Evolutionary conservation across 2,113 vertebrate species (phyloP).

Genomic region (Vidua macroura): DNA sequence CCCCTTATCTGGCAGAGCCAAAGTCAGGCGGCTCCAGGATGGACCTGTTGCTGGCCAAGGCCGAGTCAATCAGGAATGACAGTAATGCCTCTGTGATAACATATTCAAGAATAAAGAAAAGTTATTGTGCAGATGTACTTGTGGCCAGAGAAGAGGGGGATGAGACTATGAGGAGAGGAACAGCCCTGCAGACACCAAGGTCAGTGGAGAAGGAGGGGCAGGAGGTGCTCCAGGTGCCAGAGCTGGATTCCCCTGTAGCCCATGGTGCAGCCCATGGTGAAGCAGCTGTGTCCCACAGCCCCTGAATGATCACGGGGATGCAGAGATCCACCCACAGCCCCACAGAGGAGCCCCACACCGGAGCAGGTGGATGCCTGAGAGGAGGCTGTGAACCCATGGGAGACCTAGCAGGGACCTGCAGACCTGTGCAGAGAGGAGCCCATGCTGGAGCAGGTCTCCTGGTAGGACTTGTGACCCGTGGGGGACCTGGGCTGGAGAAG

Average conservation of each 20-base stretch:
- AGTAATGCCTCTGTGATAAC: neutral
- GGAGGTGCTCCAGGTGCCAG: neutral
- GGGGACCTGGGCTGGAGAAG: neutral
- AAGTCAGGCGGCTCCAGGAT: rapidly evolving
- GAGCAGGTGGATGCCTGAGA: neutral
- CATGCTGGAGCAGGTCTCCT: neutral
- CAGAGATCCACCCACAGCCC: neutral
- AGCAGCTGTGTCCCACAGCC: neutral
- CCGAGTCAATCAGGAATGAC: rapidly evolving
- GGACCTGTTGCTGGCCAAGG: rapidly evolving
- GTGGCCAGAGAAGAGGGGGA: rapidly evolving
- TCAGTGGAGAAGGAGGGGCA: neutral
- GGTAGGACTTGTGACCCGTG: neutral
- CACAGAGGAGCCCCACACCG: rapidly evolving
- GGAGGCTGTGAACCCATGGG: neutral
- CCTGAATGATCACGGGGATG: rapidly evolving
- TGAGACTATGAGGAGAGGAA: neutral
- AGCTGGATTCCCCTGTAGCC: neutral
- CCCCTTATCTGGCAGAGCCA: neutral
- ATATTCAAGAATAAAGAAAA: neutral
- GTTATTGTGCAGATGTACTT: neutral
- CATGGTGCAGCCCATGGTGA: neutral
- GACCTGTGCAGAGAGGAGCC: neutral
- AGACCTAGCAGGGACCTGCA: neutral
- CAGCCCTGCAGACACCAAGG: neutral